Percentiles rank a stretch among this genome's conserved stretches.
Evolutionary conservation across 2,888 invertebrate species (phyloP).

Genomic region (Dynastes maya): DNA sequence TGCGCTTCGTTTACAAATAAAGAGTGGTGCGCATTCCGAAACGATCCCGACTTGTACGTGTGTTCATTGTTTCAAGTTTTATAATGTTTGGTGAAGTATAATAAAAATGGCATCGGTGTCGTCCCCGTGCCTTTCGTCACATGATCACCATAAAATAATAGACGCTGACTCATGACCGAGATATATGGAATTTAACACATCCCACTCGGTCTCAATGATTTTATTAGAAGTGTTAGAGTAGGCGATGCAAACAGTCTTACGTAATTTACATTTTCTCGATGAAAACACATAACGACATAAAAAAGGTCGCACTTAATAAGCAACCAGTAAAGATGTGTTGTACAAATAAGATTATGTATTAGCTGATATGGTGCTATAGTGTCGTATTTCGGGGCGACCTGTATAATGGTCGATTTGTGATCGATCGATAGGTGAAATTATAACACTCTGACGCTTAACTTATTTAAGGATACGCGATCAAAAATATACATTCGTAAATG

Average conservation of each 20-base stretch:
- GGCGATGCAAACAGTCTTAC: constrained; percentile 49
- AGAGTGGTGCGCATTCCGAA: constrained; percentile 27
- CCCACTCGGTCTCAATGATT: constrained; percentile 56
- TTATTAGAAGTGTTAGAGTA: constrained; percentile 47
- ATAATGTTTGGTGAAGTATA: constrained; percentile 32
- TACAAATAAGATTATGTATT: too few relatives aligned
- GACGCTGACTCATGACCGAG: constrained; percentile 58
- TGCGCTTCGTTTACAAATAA: constrained; percentile 37
- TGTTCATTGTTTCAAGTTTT: constrained; percentile 36
- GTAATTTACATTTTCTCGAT: constrained; percentile 49
- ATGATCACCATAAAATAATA: constrained; percentile 55
- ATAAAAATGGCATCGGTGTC: constrained; percentile 37
- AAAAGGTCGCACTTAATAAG: constrained; percentile 35
- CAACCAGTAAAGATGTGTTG: constrained; percentile 50
- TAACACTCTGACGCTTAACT: too few relatives aligned
- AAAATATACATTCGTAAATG: too few relatives aligned
- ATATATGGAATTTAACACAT: constrained; percentile 56
- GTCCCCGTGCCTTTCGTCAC: constrained; percentile 36
- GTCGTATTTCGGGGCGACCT: too few relatives aligned
- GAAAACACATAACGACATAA: constrained; percentile 48
- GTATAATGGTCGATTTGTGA: too few relatives aligned
- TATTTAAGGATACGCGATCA: too few relatives aligned
- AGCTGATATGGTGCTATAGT: too few relatives aligned
- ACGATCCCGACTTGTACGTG: constrained; percentile 37
- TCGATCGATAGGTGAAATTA: too few relatives aligned